Evolutionary conservation across 2,888 invertebrate species (phyloP), one percentile per base, ranked within the genome.

Genomic region (Lysandra bellargus): DNA sequence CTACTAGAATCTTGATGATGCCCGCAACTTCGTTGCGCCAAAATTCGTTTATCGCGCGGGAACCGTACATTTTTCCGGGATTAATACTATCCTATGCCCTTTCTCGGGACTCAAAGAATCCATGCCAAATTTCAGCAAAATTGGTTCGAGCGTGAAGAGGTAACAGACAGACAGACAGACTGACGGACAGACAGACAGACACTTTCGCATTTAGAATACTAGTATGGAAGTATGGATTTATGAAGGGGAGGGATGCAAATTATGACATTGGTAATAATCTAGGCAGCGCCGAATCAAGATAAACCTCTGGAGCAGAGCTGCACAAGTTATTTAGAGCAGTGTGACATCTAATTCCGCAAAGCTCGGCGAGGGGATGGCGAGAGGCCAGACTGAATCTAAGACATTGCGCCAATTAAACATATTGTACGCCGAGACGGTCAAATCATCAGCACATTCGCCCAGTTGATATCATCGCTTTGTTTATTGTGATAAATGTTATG

Each of bases 241-340:
- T 23, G 49, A 49, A 49, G 2, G 49, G 49, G 49, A 49, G 3
- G 49, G 49, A 9, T 49, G 12, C 49, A 12, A 49, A 12, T 57
- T 57, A 1, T 57, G 17, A 57, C 57, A 4, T 57, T 53, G 14
- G 53, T 14, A 53, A 14, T 14, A 53, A 14, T 57, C 57, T 57
- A 57, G 57, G n/a, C 23, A 61, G 4, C 14, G 17, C 69, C 61
- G 40, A 64, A 69, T 57, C 17, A 1, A 74, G 23, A 73, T 17
- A 73, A 40, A n/a, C 14, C 69, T 33, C 69, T 69, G 79, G 75
- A 82, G 7, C 44, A 83, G 82, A 81, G 84, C 85, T 57, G 85
- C 84, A 85, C 83, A 83, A 82, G 85, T 84, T 86, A 86, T 86
- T 85, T 86, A 84, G 84, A 84, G 85, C 85, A 82, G 81, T 81